Evolutionary conservation across 1,140 invertebrate genomes (phyloP).

Genomic region (Piezodorus guildinii): DNA sequence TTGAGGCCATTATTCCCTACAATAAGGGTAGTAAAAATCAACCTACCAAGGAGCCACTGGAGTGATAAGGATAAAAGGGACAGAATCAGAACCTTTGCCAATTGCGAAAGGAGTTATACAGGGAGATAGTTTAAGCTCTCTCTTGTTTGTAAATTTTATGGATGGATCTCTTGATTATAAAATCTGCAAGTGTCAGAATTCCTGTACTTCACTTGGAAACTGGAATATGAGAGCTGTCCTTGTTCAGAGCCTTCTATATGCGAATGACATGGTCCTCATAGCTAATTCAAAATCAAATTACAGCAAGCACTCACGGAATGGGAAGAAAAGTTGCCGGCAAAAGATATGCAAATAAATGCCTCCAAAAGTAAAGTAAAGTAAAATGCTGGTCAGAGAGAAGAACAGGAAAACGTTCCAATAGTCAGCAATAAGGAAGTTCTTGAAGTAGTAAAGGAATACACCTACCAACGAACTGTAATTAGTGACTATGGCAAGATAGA

Average conservation of each 20-base stretch:
- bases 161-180: background rate
- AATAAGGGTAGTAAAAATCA: no score
- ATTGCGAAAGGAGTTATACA: background rate
- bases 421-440: background rate
- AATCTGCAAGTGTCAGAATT: background rate
- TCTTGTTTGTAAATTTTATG: background rate
- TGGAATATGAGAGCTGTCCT: background rate
- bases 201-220: background rate
- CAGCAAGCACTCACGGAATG: background rate
- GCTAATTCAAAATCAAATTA: background rate
- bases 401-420: background rate
- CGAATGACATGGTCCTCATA: no score
- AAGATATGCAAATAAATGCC: background rate
- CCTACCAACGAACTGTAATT: no score
- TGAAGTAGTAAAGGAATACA: background rate
- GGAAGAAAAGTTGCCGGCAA: background rate
- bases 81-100: background rate
- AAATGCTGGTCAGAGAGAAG: background rate
- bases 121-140: background rate
- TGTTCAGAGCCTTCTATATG: no score
- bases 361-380: background rate
- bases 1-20: background rate
- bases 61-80: background rate
- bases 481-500: no score
- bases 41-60: background rate